These are phyloP conservation scores for Chironomus riparius DNA, from an alignment of 2,888 invertebrate species.

Conservation along the genomic window DNA sequence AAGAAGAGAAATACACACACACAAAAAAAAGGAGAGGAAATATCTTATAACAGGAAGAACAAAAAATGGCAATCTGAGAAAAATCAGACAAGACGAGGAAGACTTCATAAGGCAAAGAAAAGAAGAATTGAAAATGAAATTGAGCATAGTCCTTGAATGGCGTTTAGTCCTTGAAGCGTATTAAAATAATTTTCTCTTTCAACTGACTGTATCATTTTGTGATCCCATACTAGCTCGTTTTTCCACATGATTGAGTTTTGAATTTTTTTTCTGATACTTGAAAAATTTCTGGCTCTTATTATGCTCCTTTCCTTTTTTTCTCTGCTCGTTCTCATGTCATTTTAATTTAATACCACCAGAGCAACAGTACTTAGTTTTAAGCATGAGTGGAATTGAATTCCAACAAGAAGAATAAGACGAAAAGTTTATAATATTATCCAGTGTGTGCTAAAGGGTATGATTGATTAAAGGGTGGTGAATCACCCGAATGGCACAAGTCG, in stretches of 20 bases:
- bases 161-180: background rate
- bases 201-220: background rate
- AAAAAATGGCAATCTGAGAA: background rate
- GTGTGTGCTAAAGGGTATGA: too few relatives aligned
- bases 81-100: background rate
- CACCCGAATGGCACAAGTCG: too few relatives aligned
- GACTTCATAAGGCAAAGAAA: background rate
- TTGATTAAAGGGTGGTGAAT: too few relatives aligned
- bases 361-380: background rate
- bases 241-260: background rate
- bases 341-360: background rate
- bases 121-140: background rate
- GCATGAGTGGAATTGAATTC: background rate
- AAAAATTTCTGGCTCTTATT: background rate
- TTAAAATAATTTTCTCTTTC: background rate
- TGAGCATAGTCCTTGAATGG: background rate
- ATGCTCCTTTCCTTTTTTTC: background rate
- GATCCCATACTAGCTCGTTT: background rate
- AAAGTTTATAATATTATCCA: background rate
- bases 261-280: background rate
- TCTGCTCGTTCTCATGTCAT: background rate
- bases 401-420: background rate
- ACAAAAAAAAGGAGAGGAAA: too few relatives aligned
- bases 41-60: too few relatives aligned
- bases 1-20: too few relatives aligned